These are phyloP conservation scores for Tipula confusa DNA, from an alignment of 2,888 invertebrate genomes.

Conservation along the genomic window DNA sequence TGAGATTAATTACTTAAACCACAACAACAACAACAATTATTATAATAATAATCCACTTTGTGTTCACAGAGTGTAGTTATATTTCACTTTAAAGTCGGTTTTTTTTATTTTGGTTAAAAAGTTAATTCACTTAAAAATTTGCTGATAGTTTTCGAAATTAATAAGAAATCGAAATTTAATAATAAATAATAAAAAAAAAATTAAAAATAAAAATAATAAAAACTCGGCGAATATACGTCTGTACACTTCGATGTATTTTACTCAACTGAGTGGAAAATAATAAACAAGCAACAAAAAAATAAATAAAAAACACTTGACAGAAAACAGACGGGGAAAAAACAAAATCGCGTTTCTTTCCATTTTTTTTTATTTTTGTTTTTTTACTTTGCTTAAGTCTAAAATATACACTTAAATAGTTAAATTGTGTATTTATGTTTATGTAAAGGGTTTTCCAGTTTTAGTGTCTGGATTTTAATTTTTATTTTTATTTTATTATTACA, in stretches of 20 bases:
- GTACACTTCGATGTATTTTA: neutral
- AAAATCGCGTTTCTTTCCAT: slow-evolving; percentile 15
- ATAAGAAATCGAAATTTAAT: slow-evolving; percentile 14
- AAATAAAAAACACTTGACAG: slow-evolving; percentile 10
- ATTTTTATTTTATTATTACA: too few relatives aligned
- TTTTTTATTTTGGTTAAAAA: too few relatives aligned
- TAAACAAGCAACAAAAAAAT: neutral
- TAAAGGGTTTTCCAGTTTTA: too few relatives aligned
- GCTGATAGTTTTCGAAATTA: neutral
- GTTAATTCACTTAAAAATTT: neutral
- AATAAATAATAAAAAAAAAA: slow-evolving; percentile 3
- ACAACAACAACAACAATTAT: neutral
- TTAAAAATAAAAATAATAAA: neutral
- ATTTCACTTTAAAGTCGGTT: neutral
- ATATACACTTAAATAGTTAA: neutral
- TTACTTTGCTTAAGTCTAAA: neutral
- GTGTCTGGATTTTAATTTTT: neutral
- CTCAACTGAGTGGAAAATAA: neutral
- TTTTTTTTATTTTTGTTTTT: too few relatives aligned
- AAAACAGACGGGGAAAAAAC: neutral
- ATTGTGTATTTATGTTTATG: neutral
- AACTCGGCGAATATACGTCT: neutral
- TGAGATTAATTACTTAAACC: slow-evolving; percentile 12
- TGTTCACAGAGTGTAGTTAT: neutral
- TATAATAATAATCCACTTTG: neutral